Evolutionary conservation across 2,113 vertebrate species (phyloP).

Genomic region (Eleginops maclovinus): DNA sequence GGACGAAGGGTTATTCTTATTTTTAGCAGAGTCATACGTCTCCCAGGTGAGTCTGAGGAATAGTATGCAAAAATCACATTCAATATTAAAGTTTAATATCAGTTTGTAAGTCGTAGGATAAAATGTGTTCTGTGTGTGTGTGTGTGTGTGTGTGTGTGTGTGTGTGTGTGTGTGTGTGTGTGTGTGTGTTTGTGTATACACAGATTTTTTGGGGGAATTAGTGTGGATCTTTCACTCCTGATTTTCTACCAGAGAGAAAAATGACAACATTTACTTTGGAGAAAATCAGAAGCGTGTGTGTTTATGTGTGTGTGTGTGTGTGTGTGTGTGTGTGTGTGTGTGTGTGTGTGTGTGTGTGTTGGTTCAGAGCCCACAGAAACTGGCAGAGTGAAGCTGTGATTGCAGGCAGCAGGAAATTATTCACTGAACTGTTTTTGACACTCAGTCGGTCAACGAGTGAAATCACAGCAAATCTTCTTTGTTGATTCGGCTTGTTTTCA

Average conservation of each 20-base stretch:
- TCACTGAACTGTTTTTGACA: constrained; percentile 14
- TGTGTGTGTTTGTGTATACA: too few species aligned
- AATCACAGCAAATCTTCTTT: neutral
- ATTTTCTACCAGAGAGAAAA: constrained; percentile 7
- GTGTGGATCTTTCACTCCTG: constrained; percentile 9
- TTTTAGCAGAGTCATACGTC: neutral
- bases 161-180: too few species aligned
- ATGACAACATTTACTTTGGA: constrained; percentile 19
- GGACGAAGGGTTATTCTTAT: neutral
- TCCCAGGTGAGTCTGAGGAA: neutral
- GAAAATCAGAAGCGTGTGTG: neutral
- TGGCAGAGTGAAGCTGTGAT: constrained; percentile 39
- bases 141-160: too few species aligned
- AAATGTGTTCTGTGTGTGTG: too few species aligned
- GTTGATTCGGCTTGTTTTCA: neutral
- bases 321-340: neutral
- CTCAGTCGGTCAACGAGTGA: neutral
- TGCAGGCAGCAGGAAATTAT: constrained; percentile 20
- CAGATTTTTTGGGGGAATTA: neutral
- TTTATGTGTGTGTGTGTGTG: constrained; percentile 4
- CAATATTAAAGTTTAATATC: too few species aligned
- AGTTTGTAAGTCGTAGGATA: too few species aligned
- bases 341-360: constrained; percentile 1
- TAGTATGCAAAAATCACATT: neutral
- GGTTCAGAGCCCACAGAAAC: constrained; percentile 43